phyloP scores from a whole-genome alignment of 2,797 vertebrate genomes.

The Tauraco hartlaubi region DNA sequence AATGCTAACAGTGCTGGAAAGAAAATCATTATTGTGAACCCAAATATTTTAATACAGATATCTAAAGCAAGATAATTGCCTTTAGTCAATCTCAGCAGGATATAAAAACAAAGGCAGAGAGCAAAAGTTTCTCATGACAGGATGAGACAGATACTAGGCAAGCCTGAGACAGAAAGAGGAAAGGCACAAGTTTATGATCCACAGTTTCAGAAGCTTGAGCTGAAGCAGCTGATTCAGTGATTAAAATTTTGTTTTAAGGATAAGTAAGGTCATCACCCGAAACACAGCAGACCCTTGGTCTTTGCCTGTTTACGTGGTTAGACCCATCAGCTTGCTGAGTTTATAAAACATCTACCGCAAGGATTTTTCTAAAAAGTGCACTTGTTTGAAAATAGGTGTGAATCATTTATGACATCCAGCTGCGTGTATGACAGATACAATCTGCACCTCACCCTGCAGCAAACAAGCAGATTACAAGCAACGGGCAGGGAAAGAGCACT shows the following conservation, averaged over 20 bases:
- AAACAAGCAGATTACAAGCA: conserved; percentile 39
- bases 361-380: conserved; percentile 14
- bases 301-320: not conserved
- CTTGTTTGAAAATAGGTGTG: conserved; percentile 55
- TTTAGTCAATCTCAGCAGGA: not conserved
- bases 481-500: not conserved
- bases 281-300: not conserved
- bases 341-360: not conserved
- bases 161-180: not conserved
- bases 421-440: conserved; percentile 2
- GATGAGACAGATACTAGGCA: not conserved
- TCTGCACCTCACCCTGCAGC: not conserved
- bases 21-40: not conserved
- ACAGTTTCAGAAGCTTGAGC: not conserved
- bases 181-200: not conserved
- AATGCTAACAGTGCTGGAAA: not conserved
- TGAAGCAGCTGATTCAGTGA: not conserved
- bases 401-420: conserved; percentile 46
- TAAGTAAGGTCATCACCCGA: not conserved
- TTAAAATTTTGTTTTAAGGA: not conserved
- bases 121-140: not conserved
- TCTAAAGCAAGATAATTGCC: not conserved
- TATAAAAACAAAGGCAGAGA: not conserved
- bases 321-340: not conserved
- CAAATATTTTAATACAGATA: not conserved